Conservation (phyloP, 1,140 invertebrate genomes). For the Neodiprion virginianus region DNA sequence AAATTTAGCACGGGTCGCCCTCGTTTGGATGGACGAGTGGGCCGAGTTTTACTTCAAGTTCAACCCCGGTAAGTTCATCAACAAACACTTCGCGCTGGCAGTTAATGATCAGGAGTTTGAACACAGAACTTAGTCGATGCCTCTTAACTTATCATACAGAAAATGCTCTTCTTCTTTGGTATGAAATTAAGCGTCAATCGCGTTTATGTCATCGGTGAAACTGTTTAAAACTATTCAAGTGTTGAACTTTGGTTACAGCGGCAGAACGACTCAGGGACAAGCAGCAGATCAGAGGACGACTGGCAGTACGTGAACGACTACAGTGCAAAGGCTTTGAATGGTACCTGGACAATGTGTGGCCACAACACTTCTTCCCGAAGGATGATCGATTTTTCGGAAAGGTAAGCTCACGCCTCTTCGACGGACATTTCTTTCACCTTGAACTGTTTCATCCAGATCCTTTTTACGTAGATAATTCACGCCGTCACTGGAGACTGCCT, state of each 20-base stretch:
- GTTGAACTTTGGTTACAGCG: constrained; percentile 54
- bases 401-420: constrained; percentile 31
- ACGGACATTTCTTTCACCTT: not conserved
- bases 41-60: constrained; percentile 90
- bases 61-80: constrained; percentile 64
- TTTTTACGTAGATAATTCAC: constrained; percentile 60
- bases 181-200: not conserved
- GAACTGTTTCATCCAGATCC: constrained; percentile 2
- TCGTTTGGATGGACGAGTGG: constrained; percentile 96
- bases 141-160: not conserved
- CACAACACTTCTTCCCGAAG: constrained; percentile 89
- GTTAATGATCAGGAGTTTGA: constrained; percentile 40
- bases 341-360: constrained; percentile 94
- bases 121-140: constrained; percentile 21
- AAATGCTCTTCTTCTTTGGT: constrained; percentile 9
- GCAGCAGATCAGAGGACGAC: constrained; percentile 75
- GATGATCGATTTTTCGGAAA: constrained; percentile 83
- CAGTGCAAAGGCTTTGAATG: constrained; percentile 91
- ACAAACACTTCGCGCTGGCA: constrained; percentile 22
- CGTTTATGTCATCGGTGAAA: not conserved
- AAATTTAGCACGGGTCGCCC: constrained; percentile 87
- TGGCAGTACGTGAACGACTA: constrained; percentile 77
- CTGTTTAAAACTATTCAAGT: constrained; percentile 13
- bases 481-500: constrained; percentile 66
- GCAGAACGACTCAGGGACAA: constrained; percentile 66